Evolutionary conservation across 2,113 vertebrate genomes (phyloP).

Genomic region (Crypturellus undulatus): DNA sequence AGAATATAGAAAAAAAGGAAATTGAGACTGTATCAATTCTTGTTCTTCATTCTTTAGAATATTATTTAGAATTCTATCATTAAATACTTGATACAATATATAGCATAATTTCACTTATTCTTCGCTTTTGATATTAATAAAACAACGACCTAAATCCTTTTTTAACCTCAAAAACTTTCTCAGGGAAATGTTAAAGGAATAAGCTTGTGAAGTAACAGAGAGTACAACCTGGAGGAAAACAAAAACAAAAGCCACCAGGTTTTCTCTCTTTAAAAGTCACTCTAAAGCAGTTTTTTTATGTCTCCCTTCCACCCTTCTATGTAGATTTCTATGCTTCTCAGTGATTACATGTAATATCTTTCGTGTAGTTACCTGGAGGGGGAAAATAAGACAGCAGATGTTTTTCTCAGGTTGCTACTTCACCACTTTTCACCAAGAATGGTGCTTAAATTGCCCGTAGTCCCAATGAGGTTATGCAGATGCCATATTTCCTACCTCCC

Average conservation of each 20-base stretch:
- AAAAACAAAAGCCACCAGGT: too few relatives aligned
- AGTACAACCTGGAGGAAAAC: fast-evolving
- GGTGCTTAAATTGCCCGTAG: background rate
- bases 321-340: background rate
- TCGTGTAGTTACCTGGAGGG: background rate
- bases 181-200: background rate
- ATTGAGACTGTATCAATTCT: background rate
- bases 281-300: background rate
- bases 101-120: background rate
- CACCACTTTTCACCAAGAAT: background rate
- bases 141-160: background rate
- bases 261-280: background rate
- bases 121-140: background rate
- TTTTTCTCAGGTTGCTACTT: background rate
- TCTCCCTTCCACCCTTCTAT: background rate
- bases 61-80: background rate
- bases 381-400: background rate
- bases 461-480: background rate
- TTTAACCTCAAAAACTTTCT: background rate
- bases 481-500: background rate
- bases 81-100: background rate
- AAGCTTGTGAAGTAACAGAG: background rate
- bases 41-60: background rate
- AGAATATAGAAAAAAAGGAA: background rate
- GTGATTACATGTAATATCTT: background rate